phyloP scores from a whole-genome alignment of 2,797 vertebrate species.

The Mus caroli region DNA sequence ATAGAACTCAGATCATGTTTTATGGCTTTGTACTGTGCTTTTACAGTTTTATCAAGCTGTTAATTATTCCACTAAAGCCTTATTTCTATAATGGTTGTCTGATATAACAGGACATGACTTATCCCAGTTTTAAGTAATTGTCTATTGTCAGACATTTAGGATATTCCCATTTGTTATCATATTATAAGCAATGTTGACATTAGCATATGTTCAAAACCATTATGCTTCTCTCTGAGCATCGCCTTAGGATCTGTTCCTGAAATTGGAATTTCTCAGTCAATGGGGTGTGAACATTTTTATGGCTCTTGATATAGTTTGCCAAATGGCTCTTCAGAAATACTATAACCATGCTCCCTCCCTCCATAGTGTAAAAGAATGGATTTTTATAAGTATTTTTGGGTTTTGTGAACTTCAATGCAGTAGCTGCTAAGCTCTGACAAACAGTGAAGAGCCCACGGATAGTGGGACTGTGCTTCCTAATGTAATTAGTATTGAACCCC shows the following conservation, averaged over 20 bases:
- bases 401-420: background rate
- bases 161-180: constrained; percentile 67
- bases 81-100: constrained; percentile 57
- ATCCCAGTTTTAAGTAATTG: constrained; percentile 53
- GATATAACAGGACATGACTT: background rate
- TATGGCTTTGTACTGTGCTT: constrained; percentile 18
- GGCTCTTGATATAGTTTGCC: constrained; percentile 65
- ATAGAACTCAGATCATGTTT: constrained; percentile 35
- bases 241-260: constrained; percentile 74
- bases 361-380: background rate
- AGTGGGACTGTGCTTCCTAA: background rate
- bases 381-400: background rate
- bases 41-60: constrained; percentile 55
- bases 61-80: constrained; percentile 58
- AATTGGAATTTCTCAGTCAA: constrained; percentile 79
- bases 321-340: constrained; percentile 72
- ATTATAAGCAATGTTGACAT: constrained; percentile 69
- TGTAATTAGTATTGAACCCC: background rate
- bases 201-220: constrained; percentile 70
- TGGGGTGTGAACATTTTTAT: constrained; percentile 78
- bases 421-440: background rate
- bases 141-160: constrained; percentile 61
- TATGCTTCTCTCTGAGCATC: constrained; percentile 56
- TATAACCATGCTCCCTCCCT: background rate
- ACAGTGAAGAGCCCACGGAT: background rate